Base-by-base conservation (phyloP, 2,888 invertebrate genomes). In the Hecatera dysodea region DNA sequence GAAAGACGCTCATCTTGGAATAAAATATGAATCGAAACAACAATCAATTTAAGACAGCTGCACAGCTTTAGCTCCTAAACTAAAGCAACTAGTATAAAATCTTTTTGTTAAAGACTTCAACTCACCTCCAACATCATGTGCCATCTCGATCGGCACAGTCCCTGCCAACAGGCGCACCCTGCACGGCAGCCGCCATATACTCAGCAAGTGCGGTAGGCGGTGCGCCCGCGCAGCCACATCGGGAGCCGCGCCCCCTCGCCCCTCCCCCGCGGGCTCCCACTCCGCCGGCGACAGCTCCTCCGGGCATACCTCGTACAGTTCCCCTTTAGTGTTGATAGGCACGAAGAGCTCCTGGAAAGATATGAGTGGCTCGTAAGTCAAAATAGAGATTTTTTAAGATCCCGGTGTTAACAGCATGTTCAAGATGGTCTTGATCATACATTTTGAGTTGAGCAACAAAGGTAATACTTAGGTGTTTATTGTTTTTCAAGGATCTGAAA, bases 311-410 rank as follows among this genome's bases (percentile, higher is more conserved):
- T 97, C 94, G 91, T 97, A 98, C 91, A 98, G 97, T 91, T 97
- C 97, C 55, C 98, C 98, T 90, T 97, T 97, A 65, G 97, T 97
- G 86, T 97, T 97, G 88, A 98, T 96, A 36, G 98, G 97, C 83
- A 98, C 97, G 92, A 97, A 98, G 82, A 98, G 95, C 90, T 97
- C 97, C 97, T 96, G 96, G 9, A 82, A 96, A 95, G 46, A 68
- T 60, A 87, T 78, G 66, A 63, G 42, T 5, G 48, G 63, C 75
- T 81, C 78, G 75, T 86, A 67, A 72, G 72, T 79, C 9, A 15
- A 44, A 19, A 4, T 7, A 0, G 7, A 19, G 6, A 6, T 44
- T 44, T 44, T 44, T 44, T 19, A 44, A 33, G 33, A 33, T 7
- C 33, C 7, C 9, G 33, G 8, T 33, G 33, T 9, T 33, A 2